Conservation (phyloP, 2,888 invertebrate genomes). For the Leucoptera coffeella region DNA sequence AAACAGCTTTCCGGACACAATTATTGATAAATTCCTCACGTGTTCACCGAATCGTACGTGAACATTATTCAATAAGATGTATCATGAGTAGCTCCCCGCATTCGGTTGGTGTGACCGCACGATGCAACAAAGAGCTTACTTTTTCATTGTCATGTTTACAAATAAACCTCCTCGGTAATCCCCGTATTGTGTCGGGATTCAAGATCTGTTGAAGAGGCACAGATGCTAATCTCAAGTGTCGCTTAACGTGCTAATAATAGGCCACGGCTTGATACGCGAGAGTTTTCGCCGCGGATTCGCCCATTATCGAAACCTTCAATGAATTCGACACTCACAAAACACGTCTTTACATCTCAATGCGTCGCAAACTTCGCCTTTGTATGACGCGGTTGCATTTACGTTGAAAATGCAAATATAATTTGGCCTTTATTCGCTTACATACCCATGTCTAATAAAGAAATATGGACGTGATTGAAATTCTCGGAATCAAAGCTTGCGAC, state of each 20-base stretch:
- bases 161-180: conserved; percentile 50
- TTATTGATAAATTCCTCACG: conserved; percentile 20
- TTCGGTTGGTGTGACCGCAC: conserved; percentile 27
- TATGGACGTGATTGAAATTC: too few relatives aligned
- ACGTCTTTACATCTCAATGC: too few relatives aligned
- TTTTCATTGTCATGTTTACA: conserved; percentile 46
- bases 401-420: too few relatives aligned
- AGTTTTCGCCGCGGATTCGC: conserved; percentile 29
- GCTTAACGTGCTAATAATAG: conserved; percentile 46
- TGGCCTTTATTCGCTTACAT: too few relatives aligned
- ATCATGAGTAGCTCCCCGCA: conserved; percentile 23
- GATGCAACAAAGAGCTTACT: conserved; percentile 19
- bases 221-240: conserved; percentile 55
- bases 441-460: too few relatives aligned
- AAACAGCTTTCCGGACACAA: conserved; percentile 4
- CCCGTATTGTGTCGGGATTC: conserved; percentile 38
- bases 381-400: too few relatives aligned
- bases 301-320: conserved; percentile 18
- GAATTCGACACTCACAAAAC: too few relatives aligned
- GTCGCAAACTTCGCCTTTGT: too few relatives aligned
- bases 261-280: conserved; percentile 31
- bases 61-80: conserved; percentile 35
- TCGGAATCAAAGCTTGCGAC: too few relatives aligned
- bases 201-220: conserved; percentile 34
- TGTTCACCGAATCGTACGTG: conserved; percentile 37